Evolutionary conservation across 2,113 vertebrate genomes (phyloP).

Genomic region (Regulus satrapa): DNA sequence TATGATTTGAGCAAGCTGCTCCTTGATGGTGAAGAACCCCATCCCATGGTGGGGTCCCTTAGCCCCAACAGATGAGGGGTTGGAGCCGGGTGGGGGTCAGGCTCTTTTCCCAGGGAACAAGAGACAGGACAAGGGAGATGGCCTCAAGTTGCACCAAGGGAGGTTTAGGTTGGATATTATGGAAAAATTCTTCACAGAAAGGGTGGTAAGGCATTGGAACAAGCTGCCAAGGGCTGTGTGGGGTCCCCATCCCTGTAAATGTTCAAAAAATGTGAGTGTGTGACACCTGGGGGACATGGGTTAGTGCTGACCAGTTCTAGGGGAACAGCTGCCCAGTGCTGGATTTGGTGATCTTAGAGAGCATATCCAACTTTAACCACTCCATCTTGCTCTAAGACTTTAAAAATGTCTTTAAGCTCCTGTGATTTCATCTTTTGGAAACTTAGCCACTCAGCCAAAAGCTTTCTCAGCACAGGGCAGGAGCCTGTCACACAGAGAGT

Average conservation of each 20-base stretch:
- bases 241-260: neutral
- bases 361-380: neutral
- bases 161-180: neutral
- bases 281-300: neutral
- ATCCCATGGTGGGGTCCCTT: neutral
- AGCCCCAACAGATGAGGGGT: neutral
- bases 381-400: neutral
- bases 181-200: neutral
- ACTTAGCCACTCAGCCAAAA: neutral
- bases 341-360: no score
- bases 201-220: neutral
- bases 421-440: neutral
- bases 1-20: neutral
- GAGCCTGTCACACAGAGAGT: neutral
- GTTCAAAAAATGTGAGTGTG: neutral
- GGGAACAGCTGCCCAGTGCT: no score
- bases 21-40: accelerated
- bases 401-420: neutral
- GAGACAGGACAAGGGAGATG: neutral
- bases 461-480: neutral
- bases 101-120: neutral
- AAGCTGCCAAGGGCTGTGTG: neutral
- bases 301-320: neutral
- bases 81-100: neutral
- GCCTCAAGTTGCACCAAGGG: neutral